phyloP scores from a whole-genome alignment of 2,797 vertebrate genomes.

The Liasis olivaceus region DNA sequence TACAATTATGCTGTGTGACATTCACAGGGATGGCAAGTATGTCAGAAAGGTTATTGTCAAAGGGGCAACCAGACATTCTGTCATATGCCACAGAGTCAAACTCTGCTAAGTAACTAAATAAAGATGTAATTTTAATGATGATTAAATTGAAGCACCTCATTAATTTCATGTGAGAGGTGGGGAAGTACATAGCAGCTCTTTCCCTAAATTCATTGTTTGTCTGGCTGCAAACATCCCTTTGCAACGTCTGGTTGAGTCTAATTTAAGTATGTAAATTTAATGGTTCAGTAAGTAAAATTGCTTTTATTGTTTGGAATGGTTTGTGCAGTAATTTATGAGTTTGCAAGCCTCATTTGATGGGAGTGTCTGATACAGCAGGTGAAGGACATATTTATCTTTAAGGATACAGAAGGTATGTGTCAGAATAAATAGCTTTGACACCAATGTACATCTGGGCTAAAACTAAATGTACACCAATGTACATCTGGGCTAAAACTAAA shows the following conservation, averaged over 20 bases:
- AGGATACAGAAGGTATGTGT: slow-evolving; percentile 37
- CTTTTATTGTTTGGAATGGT: slow-evolving; percentile 76
- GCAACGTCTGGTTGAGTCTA: slow-evolving; percentile 69
- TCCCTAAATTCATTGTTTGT: slow-evolving; percentile 72
- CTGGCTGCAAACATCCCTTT: slow-evolving; percentile 62
- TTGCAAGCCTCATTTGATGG: slow-evolving; percentile 65
- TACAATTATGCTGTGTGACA: neutral
- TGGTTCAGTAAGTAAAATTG: slow-evolving; percentile 77
- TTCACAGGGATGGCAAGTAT: neutral
- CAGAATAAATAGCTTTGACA: neutral
- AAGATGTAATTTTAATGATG: slow-evolving; percentile 71
- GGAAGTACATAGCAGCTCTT: slow-evolving; percentile 58
- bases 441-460: neutral
- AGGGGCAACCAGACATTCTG: slow-evolving; percentile 26
- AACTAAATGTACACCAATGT: neutral
- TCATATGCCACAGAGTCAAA: slow-evolving; percentile 46
- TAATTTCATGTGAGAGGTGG: slow-evolving; percentile 75
- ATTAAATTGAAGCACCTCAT: slow-evolving; percentile 75
- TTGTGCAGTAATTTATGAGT: slow-evolving; percentile 73
- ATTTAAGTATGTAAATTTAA: slow-evolving; percentile 78
- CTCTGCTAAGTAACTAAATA: slow-evolving; percentile 71
- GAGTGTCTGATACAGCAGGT: slow-evolving; percentile 62
- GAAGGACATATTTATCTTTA: slow-evolving; percentile 60
- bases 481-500: neutral
- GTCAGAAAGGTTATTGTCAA: slow-evolving; percentile 17